Evolutionary conservation across 2,797 vertebrate species (phyloP).

Genomic region (Falco berigora): DNA sequence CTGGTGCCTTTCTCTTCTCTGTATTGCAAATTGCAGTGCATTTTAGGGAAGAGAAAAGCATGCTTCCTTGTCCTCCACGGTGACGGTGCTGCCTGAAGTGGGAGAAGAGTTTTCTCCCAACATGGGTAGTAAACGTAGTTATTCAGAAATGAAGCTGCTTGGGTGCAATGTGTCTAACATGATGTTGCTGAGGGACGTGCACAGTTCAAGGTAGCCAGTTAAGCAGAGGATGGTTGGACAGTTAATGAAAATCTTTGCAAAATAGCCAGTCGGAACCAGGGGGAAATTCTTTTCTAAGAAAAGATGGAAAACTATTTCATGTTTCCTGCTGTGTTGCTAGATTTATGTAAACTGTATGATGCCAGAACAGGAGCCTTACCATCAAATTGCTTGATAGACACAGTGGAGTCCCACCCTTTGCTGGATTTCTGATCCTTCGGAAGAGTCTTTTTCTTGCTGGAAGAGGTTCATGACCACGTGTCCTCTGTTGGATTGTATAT

Average conservation of each 20-base stretch:
- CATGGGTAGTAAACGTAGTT: background rate
- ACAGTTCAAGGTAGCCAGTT: background rate
- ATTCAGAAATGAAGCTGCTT: background rate
- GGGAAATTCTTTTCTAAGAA: background rate
- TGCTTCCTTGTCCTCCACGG: background rate
- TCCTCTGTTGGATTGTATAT: background rate
- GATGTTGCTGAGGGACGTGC: background rate
- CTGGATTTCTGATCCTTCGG: background rate
- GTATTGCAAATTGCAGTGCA: background rate
- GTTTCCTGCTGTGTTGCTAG: background rate
- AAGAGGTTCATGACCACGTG: background rate
- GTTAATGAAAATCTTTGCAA: background rate
- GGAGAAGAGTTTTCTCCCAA: background rate
- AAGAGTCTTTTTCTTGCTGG: background rate
- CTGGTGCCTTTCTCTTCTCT: background rate
- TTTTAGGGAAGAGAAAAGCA: background rate
- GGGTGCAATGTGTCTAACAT: background rate
- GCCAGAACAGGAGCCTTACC: background rate
- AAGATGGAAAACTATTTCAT: background rate
- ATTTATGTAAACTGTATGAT: background rate
- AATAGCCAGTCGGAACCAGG: background rate
- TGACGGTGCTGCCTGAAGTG: background rate
- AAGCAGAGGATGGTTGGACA: background rate
- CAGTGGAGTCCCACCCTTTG: background rate
- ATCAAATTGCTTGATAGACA: background rate